Base-by-base conservation (phyloP, 92 coral and sea anemone species). In the Desmophyllum pertusum region DNA sequence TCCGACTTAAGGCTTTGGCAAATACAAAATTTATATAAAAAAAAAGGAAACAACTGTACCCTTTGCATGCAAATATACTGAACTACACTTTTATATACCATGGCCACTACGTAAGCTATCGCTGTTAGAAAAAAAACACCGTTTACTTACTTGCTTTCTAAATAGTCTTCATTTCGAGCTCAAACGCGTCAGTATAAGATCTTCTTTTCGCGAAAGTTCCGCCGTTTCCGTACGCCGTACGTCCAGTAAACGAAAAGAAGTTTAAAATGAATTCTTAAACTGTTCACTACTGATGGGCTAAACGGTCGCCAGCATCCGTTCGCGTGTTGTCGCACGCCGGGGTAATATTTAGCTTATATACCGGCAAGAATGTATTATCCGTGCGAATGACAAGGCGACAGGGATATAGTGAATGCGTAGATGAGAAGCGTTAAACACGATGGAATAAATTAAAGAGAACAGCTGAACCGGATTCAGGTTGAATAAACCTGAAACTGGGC, bases 381-480 rank as follows among this genome's bases (percentile, higher is more conserved):
- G 48, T 36, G 11, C 35, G 30, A 5, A 27, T 61, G 27, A 61
- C 52, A 41, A 14, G 33, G 33, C 42, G 82, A 40, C 72, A 39
- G 41, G 69, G 42, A 18, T 14, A 36, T 48, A 31, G 13, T 33
- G 68, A 35, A 46, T 18, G n/a, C 63, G 65, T 59, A 29, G 25
- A 29, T 25, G 35, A 9, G 50, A 15, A 52, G 46, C 76, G 59
- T 66, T 80, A 30, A 80, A 80, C 64, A 67, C 17, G 76, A 14
- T 35, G 46, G 84, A 66, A 80, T 80, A 68, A 45, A 67, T 80
- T 67, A 80, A 48, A 14, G 43, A 25, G n/a, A 50, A 8, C 84
- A 80, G 84, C 84, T 80, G 84, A 45, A 23, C 27, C 35, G 23
- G 25, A 25, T n/a, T 59, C 35, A 59, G 65, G 25, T 59, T 25